phyloP scores from a whole-genome alignment of 1,140 invertebrate species.

The Cotesia chilonis region DNA sequence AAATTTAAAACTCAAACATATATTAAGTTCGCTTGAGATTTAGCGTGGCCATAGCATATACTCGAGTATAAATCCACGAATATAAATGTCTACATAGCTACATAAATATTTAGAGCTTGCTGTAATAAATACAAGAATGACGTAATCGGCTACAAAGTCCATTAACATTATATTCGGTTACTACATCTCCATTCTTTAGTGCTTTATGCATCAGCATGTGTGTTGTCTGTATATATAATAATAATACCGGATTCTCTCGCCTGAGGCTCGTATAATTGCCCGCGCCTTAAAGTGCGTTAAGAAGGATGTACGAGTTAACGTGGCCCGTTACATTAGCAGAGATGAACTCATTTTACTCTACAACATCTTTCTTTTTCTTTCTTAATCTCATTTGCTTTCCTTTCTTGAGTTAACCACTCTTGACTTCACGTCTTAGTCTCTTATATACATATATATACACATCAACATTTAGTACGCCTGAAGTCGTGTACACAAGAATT shows the following conservation, averaged over 20 bases:
- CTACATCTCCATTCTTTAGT: neutral
- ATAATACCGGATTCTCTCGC: slow-evolving; percentile 8
- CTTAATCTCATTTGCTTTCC: slow-evolving; percentile 16
- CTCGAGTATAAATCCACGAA: too few species aligned
- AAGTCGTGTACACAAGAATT: neutral
- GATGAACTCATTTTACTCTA: slow-evolving; percentile 61
- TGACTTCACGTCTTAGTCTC: neutral
- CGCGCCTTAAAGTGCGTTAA: slow-evolving; percentile 55
- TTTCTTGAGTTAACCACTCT: neutral
- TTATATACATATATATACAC: neutral
- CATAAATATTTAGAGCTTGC: neutral
- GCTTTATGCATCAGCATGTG: neutral
- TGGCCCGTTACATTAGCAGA: slow-evolving; percentile 60
- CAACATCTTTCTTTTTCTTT: slow-evolving; percentile 6
- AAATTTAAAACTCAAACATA: too few species aligned
- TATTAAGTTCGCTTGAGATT: too few species aligned
- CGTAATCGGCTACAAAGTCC: slow-evolving; percentile 9
- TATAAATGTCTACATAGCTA: neutral
- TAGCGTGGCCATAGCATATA: too few species aligned
- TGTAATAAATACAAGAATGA: slow-evolving; percentile 21
- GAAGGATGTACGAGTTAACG: slow-evolving; percentile 65
- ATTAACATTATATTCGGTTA: slow-evolving; percentile 13
- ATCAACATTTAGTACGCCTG: neutral
- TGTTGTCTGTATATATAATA: neutral
- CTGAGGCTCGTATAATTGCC: slow-evolving; percentile 46